phyloP scores from a whole-genome alignment of 1,140 invertebrate genomes.

The Dinothrombium tinctorium region DNA sequence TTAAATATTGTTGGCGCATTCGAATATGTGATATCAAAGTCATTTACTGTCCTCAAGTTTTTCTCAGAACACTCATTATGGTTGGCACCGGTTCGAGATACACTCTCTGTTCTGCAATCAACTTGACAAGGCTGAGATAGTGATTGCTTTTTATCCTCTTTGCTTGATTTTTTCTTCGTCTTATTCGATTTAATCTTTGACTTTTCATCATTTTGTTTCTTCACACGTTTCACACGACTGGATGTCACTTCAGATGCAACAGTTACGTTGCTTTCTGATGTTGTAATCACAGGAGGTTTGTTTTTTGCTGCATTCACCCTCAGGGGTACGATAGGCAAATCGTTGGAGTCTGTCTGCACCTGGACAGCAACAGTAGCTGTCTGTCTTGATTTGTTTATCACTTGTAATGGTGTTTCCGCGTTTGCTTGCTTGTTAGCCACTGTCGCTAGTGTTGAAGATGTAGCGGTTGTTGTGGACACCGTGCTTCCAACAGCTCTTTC shows the following conservation, averaged over 20 bases:
- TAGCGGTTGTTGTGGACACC: neutral
- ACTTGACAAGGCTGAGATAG: neutral
- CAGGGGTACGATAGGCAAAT: neutral
- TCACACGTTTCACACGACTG: too few species aligned
- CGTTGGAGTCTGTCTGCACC: conserved; percentile 2
- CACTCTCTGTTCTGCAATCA: too few species aligned
- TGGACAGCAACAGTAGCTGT: neutral
- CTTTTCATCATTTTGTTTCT: neutral
- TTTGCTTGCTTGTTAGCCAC: neutral
- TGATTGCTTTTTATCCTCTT: neutral
- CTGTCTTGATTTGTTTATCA: neutral
- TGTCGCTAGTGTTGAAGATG: neutral
- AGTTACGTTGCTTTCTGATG: too few species aligned
- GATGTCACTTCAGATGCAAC: neutral
- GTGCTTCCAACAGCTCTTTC: neutral
- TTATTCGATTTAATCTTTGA: neutral
- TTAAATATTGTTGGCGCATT: too few species aligned
- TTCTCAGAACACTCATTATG: too few species aligned
- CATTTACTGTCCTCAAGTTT: too few species aligned
- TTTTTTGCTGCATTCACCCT: neutral
- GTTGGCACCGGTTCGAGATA: too few species aligned
- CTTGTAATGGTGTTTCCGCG: neutral
- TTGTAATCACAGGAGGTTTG: too few species aligned
- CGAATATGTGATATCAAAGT: too few species aligned
- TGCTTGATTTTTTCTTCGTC: neutral